Percentiles rank a stretch among this genome's conserved stretches.
Conservation (phyloP, 2,113 vertebrate species). For the Stegastes partitus region DNA sequence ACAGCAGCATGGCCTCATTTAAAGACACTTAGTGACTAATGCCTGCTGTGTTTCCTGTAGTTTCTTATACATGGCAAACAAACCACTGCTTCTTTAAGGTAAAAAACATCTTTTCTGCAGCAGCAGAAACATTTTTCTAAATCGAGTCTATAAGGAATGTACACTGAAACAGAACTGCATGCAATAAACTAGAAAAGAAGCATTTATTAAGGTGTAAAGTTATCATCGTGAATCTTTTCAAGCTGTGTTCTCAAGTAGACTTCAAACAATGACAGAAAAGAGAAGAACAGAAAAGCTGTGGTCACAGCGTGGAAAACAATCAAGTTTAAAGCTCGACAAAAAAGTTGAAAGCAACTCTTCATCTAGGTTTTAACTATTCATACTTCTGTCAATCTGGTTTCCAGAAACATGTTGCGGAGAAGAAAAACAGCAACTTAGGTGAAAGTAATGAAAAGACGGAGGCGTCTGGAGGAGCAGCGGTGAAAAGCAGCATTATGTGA, state of each 20-base stretch:
- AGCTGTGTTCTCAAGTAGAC: neutral
- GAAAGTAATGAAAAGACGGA: constrained; percentile 17
- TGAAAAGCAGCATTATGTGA: constrained; percentile 33
- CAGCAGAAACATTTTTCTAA: neutral
- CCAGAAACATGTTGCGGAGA: neutral
- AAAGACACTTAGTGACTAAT: neutral
- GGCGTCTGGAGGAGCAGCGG: constrained; percentile 18
- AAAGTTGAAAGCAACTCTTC: neutral
- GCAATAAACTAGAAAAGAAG: neutral
- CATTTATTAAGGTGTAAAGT: neutral
- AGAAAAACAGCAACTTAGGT: constrained; percentile 7
- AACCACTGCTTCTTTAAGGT: neutral
- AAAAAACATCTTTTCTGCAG: constrained; percentile 2
- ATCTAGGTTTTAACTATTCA: neutral
- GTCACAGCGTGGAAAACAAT: neutral
- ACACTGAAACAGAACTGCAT: neutral
- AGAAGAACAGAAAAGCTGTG: neutral
- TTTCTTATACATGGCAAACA: constrained; percentile 4
- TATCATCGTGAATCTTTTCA: neutral
- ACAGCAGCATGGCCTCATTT: constrained; percentile 8
- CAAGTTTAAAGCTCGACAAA: too few species aligned
- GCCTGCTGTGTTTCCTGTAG: too few species aligned
- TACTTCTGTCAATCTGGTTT: neutral
- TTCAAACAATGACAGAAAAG: neutral
- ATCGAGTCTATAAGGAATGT: too few species aligned